Evolutionary conservation across 1,140 invertebrate species (phyloP).

Genomic region (Tetramorium parvispinum): DNA sequence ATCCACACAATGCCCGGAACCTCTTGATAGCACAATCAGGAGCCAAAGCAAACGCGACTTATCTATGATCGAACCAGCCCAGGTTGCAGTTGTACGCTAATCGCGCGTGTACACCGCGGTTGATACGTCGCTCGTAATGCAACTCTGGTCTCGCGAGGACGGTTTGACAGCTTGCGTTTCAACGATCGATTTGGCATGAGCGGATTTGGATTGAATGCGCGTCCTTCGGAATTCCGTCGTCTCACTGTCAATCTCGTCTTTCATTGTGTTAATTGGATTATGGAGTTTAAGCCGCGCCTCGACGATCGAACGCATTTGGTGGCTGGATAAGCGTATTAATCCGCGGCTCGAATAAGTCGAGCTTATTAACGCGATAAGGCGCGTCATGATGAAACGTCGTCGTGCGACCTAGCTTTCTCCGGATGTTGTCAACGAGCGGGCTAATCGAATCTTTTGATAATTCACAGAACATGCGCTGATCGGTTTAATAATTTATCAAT

Average conservation of each 20-base stretch:
- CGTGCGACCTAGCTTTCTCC: background rate
- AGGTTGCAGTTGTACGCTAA: constrained; percentile 63
- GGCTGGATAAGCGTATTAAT: constrained; percentile 58
- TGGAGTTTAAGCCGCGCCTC: constrained; percentile 57
- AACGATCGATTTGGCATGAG: constrained; percentile 62
- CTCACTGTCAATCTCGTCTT: constrained; percentile 73
- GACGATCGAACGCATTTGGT: constrained; percentile 47
- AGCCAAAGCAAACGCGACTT: constrained; percentile 65
- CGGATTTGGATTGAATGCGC: constrained; percentile 64
- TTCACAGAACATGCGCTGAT: background rate
- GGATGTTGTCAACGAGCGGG: constrained; percentile 28
- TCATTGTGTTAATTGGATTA: constrained; percentile 75
- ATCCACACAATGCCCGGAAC: constrained; percentile 33
- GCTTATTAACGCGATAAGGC: constrained; percentile 58
- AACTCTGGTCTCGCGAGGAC: constrained; percentile 62
- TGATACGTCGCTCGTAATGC: constrained; percentile 67
- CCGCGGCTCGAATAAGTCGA: constrained; percentile 50
- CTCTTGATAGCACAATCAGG: constrained; percentile 44
- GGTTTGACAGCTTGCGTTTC: constrained; percentile 67
- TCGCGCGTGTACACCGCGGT: constrained; percentile 61
- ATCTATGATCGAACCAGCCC: constrained; percentile 59
- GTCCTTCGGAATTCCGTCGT: constrained; percentile 66
- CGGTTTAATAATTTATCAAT: background rate
- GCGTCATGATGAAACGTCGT: constrained; percentile 22
- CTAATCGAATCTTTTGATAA: constrained; percentile 35